Conservation (phyloP, 2,888 invertebrate genomes). For the Drosophila buzzatii region DNA sequence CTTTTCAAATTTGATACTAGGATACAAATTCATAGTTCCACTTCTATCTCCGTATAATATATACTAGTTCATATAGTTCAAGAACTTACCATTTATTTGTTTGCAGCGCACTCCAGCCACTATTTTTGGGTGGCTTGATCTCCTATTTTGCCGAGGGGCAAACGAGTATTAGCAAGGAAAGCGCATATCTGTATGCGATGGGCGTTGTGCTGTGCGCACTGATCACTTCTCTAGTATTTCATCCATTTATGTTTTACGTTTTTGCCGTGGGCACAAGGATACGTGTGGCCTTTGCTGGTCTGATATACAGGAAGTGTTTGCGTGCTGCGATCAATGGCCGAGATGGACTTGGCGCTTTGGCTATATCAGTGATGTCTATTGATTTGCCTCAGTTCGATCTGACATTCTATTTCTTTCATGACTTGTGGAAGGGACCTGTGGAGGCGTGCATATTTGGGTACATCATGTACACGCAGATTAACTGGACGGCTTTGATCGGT, state of each 20-base stretch:
- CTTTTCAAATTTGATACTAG: no score
- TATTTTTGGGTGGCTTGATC: constrained; percentile 89
- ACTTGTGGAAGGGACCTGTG: constrained; percentile 95
- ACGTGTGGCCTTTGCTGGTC: constrained; percentile 89
- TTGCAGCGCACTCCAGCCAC: constrained; percentile 88
- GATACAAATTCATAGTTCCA: no score
- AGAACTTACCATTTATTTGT: neutral
- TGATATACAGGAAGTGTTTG: constrained; percentile 90
- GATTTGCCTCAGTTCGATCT: constrained; percentile 97
- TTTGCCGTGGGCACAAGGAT: constrained; percentile 90
- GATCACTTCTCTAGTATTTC: constrained; percentile 87
- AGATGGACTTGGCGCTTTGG: constrained; percentile 91
- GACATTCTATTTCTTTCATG: constrained; percentile 94
- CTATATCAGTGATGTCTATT: constrained; percentile 96
- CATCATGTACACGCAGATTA: constrained; percentile 87
- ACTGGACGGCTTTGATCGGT: constrained; percentile 89
- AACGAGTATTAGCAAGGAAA: constrained; percentile 85
- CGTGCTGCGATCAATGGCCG: constrained; percentile 92
- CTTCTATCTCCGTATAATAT: neutral
- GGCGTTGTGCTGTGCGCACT: constrained; percentile 88
- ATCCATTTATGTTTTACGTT: constrained; percentile 90
- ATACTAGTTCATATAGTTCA: no score
- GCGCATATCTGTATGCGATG: constrained; percentile 89
- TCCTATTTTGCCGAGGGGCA: constrained; percentile 87
- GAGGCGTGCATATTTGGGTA: constrained; percentile 85